These are phyloP conservation scores for Heliothis peltigera DNA, from an alignment of 2,888 invertebrate genomes.

Conservation along the genomic window DNA sequence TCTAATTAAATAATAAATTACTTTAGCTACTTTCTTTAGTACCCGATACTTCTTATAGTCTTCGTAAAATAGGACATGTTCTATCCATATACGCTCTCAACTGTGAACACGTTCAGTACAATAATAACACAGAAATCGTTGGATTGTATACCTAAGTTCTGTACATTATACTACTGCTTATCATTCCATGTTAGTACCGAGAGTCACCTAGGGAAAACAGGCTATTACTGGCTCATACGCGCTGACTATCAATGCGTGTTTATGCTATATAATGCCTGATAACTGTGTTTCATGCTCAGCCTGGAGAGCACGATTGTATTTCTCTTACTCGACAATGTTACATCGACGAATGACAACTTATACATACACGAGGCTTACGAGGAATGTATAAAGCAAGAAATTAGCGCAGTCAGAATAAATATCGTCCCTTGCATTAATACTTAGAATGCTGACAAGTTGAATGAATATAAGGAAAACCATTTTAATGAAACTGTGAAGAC, in stretches of 20 bases:
- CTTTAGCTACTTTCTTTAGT: background rate
- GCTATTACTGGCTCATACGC: slow-evolving; percentile 44
- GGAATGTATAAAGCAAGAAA: too few relatives aligned
- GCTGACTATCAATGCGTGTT: slow-evolving; percentile 49
- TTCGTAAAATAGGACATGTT: background rate
- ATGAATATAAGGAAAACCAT: too few relatives aligned
- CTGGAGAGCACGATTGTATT: background rate
- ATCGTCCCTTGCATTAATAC: too few relatives aligned
- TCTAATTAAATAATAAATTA: too few relatives aligned
- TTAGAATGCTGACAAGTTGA: background rate
- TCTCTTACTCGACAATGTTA: too few relatives aligned
- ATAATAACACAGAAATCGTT: background rate
- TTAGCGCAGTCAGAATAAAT: too few relatives aligned
- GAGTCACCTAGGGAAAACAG: slow-evolving; percentile 50
- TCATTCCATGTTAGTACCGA: slow-evolving; percentile 34
- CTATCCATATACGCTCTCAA: background rate
- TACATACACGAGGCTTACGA: too few relatives aligned
- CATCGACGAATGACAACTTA: too few relatives aligned
- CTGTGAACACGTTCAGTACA: too few relatives aligned
- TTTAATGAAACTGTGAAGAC: too few relatives aligned
- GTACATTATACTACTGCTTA: slow-evolving; percentile 32
- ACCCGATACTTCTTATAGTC: background rate
- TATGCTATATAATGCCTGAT: slow-evolving; percentile 14
- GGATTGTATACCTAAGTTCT: background rate
- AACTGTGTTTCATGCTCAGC: slow-evolving; percentile 1